Evolutionary conservation across 2,888 invertebrate genomes (phyloP), one percentile per base, ranked within the genome.

Genomic region (Homarus gammarus): DNA sequence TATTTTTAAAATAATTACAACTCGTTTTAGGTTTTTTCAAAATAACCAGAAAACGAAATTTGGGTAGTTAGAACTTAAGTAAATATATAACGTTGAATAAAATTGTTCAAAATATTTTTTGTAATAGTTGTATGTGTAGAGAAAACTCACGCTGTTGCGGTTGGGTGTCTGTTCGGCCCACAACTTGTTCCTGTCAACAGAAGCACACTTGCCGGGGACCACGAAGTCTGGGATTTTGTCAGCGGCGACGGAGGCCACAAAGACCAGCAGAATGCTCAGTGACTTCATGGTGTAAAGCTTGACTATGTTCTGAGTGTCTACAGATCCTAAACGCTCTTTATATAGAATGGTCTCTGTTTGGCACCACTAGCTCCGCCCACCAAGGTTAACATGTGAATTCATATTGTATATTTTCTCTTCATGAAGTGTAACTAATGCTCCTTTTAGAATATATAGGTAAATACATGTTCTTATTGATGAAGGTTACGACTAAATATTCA

Each of bases 211-310:
- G 22, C 78, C 78, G 22, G 27, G 44, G 51, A 78, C 78, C 15
- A 78, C 78, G 40, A 78, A 78, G 51, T 51, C 78, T 18, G 78
- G 78, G 51, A 78, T 51, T 31, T 78, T 78, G 51, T 78, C 78
- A 33, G 78, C 78, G 15, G 27, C 36, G 51, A 31, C 78, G n/a
- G 51, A 15, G 18, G 78, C 78, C 33, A 78, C 78, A 5, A 78
- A 8, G 27, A 31, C 78, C n/a, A 78, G 31, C 18, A 78, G 49
- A 27, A 64, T n/a, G 31, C 18, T 0, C n/a, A 64, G n/a, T 27
- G 64, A 27, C 6, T 64, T n/a, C 64, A 64, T 64, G 31, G 64
- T 64, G 64, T 12, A 1, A 64, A 8, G 31, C 27, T 10, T 6
- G 27, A 27, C 18, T 6, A 5, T n/a, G 2, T 64, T 64, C 64